Evolutionary conservation across 1,140 invertebrate genomes (phyloP), one percentile per base, ranked within the genome.

Genomic region (Mercenaria mercenaria): DNA sequence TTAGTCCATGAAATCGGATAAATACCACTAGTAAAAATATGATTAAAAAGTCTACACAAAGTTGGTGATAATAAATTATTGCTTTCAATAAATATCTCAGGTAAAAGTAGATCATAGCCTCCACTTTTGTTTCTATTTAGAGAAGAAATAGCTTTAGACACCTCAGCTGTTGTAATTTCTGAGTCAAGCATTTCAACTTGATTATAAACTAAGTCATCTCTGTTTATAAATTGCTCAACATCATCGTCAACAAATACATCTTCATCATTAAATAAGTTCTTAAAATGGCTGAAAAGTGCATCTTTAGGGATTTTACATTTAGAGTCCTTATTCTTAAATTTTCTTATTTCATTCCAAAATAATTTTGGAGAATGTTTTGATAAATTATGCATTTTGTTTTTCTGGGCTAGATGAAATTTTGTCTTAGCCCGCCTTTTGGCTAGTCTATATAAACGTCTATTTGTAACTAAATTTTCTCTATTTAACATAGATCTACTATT

Each of bases 321-420:
- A 11, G 43, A 18, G 18, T 47, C 23, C 23, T 34, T 67, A 34
- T 67, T 67, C 32, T n/a, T 11, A 67, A 67, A 26, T n/a, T n/a
- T 67, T 34, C 23, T 67, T 67, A 67, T 67, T 67, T 67, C 61
- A 8, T 67, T 67, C 61, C 61, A 67, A 67, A 67, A 67, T 67
- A 26, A 34, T 67, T 67, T 23, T 11, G 61, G 61, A 26, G 23
- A 34, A 11, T 67, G 8, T 67, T 67, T 67, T 67, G 61, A n/a
- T 67, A 67, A 67, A 34, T 67, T 67, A 56, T 56, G 52, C n/a
- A 56, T 15, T 15, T 15, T 15, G n/a, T 15, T 15, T 15, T 56
- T n/a, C n/a, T n/a, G 32, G 10, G n/a, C n/a, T 26, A 26, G 23
- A 11, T 67, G 61, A 67, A 67, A 26, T 67, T 67, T n/a, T 26